Conservation (phyloP, 1,140 invertebrate species). For the Hestina assimilis region DNA sequence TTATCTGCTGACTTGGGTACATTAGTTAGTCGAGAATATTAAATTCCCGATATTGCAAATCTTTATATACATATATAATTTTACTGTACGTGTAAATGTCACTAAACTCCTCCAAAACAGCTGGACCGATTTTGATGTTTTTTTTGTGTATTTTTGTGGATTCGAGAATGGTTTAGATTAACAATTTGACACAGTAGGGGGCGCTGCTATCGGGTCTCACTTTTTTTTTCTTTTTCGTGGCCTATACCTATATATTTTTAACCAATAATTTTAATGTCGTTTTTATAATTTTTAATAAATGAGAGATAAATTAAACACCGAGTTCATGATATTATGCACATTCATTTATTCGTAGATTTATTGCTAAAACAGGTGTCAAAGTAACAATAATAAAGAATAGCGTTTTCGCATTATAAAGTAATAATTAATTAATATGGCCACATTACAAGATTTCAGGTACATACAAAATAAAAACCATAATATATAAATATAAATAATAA, state of each 20-base stretch:
- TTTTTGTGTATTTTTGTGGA: too few species aligned
- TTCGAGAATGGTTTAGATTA: too few species aligned
- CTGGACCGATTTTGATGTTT: too few species aligned
- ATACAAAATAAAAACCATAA: conserved; percentile 58
- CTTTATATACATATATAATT: too few species aligned
- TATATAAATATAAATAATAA: conserved; percentile 74
- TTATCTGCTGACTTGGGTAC: too few species aligned
- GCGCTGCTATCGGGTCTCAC: too few species aligned
- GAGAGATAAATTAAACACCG: conserved; percentile 31
- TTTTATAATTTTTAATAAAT: background rate
- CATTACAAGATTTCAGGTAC: conserved; percentile 74
- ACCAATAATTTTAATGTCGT: background rate
- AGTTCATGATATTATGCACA: conserved; percentile 51
- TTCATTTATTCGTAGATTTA: conserved; percentile 66
- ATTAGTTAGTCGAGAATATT: too few species aligned
- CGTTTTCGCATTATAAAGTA: conserved; percentile 44
- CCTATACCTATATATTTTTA: too few species aligned
- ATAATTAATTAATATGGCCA: conserved; percentile 73
- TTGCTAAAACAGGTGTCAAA: conserved; percentile 67
- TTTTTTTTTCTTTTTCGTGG: background rate
- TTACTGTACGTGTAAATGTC: too few species aligned
- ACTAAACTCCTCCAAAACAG: too few species aligned
- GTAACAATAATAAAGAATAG: conserved; percentile 55
- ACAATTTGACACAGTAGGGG: too few species aligned
- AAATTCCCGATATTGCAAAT: too few species aligned